Evolutionary conservation across 1,140 invertebrate species (phyloP), one percentile per base, ranked within the genome.

Genomic region (Heliothis virescens): DNA sequence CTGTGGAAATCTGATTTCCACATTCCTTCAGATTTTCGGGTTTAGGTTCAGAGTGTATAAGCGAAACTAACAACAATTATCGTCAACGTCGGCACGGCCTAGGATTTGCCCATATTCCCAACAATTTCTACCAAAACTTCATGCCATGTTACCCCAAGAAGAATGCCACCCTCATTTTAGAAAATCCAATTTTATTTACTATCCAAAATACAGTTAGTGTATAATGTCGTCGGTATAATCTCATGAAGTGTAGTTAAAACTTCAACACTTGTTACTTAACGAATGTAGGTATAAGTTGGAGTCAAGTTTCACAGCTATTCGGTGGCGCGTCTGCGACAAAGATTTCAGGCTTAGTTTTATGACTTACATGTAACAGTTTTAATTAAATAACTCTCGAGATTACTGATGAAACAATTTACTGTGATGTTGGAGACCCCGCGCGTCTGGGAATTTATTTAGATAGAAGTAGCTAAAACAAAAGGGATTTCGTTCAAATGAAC

Each of bases 301-400:
- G 11, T 60, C 57, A 82, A 86, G 84, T 86, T 87, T 57, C 62
- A 29, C 62, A 81, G 82, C 79, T 80, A 84, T 85, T 84, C 47
- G 80, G 79, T 80, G 72, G 75, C 79, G 80, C 69, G 60, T 63
- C 67, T 50, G 75, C 84, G 84, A 86, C 83, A 84, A 85, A 86
- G 83, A 85, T 87, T 86, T 82, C 67, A 82, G 48, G 60, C 76
- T 86, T 83, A 85, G 83, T 86, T 88, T 87, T 84, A 86, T 80
- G 81, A 83, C 59, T 84, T 80, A 80, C 76, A 79, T 69, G 80
- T 75, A 79, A 69, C 78, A 83, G 81, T 86, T 86, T 84, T 85
- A 87, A 87, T 87, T 83, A 83, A 87, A 86, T 84, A 80, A 81
- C 81, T 85, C 74, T 48, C 75, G 76, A 79, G 79, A 84, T 86